These are phyloP conservation scores for Xiphorhynchus erythropygius DNA, from an alignment of 2,797 vertebrate species.

Conservation along the genomic window DNA sequence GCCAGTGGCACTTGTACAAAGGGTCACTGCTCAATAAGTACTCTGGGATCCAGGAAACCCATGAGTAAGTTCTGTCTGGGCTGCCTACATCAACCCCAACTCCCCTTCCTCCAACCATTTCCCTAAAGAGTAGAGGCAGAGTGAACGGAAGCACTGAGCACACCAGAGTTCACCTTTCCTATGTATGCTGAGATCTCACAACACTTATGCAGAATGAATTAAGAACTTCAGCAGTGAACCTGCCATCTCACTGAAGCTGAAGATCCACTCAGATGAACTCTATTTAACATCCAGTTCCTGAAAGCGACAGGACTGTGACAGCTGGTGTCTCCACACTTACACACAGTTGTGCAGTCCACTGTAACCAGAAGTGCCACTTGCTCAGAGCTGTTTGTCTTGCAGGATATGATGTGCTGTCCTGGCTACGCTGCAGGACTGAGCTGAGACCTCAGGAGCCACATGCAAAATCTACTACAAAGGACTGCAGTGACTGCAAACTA, in stretches of 20 bases:
- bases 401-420: neutral
- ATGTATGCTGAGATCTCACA: neutral
- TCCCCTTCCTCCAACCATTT: fast-evolving
- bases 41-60: neutral
- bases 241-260: neutral
- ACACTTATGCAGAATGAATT: neutral
- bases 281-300: neutral
- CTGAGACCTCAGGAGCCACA: neutral
- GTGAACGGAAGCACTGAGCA: neutral
- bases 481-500: neutral
- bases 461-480: neutral
- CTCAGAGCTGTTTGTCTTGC: neutral
- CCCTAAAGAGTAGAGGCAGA: neutral
- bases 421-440: neutral
- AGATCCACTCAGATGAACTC: neutral
- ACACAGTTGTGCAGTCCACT: neutral
- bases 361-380: neutral
- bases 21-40: neutral
- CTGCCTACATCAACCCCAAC: neutral
- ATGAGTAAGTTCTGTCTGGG: neutral
- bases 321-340: neutral
- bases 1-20: neutral
- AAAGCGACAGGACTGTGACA: neutral
- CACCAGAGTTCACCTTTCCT: neutral
- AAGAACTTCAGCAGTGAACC: neutral